Evolutionary conservation across 2,888 invertebrate species (phyloP), one percentile per base, ranked within the genome.

Genomic region (Camponotus fellah): DNA sequence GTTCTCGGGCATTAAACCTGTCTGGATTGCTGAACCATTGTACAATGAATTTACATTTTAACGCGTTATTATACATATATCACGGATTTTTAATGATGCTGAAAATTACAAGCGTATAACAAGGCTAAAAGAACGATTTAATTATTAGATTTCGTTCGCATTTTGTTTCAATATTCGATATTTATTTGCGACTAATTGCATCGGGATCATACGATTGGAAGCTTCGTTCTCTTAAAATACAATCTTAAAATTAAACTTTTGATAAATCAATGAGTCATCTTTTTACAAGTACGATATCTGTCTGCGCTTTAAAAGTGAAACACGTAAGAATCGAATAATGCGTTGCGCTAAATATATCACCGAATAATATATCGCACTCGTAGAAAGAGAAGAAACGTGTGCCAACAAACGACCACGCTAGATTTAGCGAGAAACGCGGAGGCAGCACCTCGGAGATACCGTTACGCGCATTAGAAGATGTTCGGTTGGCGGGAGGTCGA

Each of bases 401-500:
- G 21, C 32, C 12, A 21, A n/a, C 26, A 21, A 77, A 58, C 17
- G n/a, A 14, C 56, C 68, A n/a, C 65, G 66, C 3, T 37, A 68
- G 56, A 77, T 69, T 58, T 58, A 56, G 43, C 14, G 14, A 68
- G 53, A 68, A 77, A 79, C 21, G 21, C 34, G 37, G 58, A 66
- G 46, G 65, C 62, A 84, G 86, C 86, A 82, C 65, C 72, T 46
- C 43, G 65, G 68, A 58, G 64, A 84, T 89, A 88, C 90, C 90
- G 90, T 90, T 90, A 90, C 75, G 85, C 79, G 46, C 83, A 79
- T 79, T 80, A 71, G 82, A 83, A 65, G 85, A 83, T 85, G 83
- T 85, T 84, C 86, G 86, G 86, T 85, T 89, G 88, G 89, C 81
- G 85, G 89, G 89, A 88, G 87, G 85, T 86, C 86, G 90, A 69